phyloP scores from a whole-genome alignment of 2,888 invertebrate genomes.

The Parnassius glacialis region DNA sequence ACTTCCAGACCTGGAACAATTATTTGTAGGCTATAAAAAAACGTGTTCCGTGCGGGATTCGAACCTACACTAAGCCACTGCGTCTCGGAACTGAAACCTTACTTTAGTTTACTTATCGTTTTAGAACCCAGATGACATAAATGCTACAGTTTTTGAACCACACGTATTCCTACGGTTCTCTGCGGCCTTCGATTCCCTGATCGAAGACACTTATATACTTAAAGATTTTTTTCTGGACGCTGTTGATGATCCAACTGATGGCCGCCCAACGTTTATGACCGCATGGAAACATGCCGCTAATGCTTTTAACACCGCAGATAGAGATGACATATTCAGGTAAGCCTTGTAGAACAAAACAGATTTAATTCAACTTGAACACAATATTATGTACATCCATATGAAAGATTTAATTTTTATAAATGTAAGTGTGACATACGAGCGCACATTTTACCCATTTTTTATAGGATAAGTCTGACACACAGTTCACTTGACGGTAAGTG shows the following conservation, averaged over 20 bases:
- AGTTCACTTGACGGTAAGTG: no score
- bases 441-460: no score
- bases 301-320: slow-evolving; percentile 44
- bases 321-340: slow-evolving; percentile 48
- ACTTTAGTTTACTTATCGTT: slow-evolving; percentile 24
- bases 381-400: no score
- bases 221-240: slow-evolving; percentile 43
- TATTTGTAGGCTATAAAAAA: no score
- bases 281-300: slow-evolving; percentile 51
- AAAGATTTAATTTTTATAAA: no score
- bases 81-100: no score
- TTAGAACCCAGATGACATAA: slow-evolving; percentile 49
- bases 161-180: slow-evolving; percentile 66
- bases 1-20: no score
- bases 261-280: slow-evolving; percentile 38
- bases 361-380: no score
- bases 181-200: slow-evolving; percentile 51
- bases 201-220: slow-evolving; percentile 48
- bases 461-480: no score
- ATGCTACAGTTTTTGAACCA: slow-evolving; percentile 47
- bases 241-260: slow-evolving; percentile 35
- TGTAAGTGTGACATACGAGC: no score
- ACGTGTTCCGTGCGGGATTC: no score
- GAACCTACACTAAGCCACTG: no score
- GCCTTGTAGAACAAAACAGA: neutral